phyloP scores from a whole-genome alignment of 2,888 invertebrate genomes.

The Zygaena filipendulae region DNA sequence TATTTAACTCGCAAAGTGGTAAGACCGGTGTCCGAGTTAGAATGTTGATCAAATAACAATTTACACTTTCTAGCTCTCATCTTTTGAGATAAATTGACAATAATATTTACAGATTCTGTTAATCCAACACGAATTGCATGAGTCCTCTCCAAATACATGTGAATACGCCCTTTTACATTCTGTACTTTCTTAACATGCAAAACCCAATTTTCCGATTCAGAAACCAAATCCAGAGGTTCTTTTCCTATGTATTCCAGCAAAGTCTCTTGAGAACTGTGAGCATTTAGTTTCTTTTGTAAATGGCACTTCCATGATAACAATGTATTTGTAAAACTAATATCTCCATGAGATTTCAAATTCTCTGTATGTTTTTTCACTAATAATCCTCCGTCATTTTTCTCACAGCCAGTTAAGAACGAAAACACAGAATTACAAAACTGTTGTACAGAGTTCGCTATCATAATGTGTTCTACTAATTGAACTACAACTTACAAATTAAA shows the following conservation, averaged over 20 bases:
- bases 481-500: too few relatives aligned
- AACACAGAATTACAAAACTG: slow-evolving; percentile 28
- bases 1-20: slow-evolving; percentile 40
- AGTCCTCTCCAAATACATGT: slow-evolving; percentile 62
- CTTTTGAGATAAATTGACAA: slow-evolving; percentile 22
- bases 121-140: slow-evolving; percentile 32
- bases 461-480: too few relatives aligned
- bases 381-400: slow-evolving; percentile 22
- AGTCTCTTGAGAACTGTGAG: slow-evolving; percentile 18
- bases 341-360: slow-evolving; percentile 67
- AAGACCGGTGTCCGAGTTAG: slow-evolving; percentile 27
- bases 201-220: slow-evolving; percentile 53
- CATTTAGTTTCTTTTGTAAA: slow-evolving; percentile 15
- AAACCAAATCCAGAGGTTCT: slow-evolving; percentile 34
- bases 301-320: slow-evolving; percentile 67
- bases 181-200: slow-evolving; percentile 45
- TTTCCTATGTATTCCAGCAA: slow-evolving; percentile 34
- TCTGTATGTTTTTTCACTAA: slow-evolving; percentile 69
- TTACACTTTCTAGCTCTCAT: slow-evolving; percentile 18
- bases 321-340: slow-evolving; percentile 72
- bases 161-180: slow-evolving; percentile 48
- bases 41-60: slow-evolving; percentile 29
- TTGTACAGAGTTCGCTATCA: slow-evolving; percentile 31
- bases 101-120: slow-evolving; percentile 26
- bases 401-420: slow-evolving; percentile 25